Evolutionary conservation across 2,888 invertebrate genomes (phyloP), one percentile per base, ranked within the genome.

Genomic region (Metopia argyrocephala): DNA sequence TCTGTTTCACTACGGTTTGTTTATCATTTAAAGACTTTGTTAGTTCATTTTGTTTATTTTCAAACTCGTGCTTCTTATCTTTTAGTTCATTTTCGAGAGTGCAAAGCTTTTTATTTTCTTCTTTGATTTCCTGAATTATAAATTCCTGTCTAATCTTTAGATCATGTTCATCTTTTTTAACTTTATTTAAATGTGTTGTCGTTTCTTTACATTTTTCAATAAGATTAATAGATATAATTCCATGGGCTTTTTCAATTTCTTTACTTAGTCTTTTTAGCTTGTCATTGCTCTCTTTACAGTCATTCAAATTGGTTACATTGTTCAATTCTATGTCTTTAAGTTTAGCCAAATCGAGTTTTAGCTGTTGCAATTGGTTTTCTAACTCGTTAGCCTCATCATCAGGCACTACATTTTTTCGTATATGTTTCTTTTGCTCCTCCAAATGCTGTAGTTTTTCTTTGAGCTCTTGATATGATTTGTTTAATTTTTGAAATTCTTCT

Each of bases 391-490:
- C 85, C 66, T 88, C 86, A 7, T 84, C 78, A 4, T 88, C 86
- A 1, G 85, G 74, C 0, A 89, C 89, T 9, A 87, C 70, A 38
- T 84, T 81, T 65, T 85, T 85, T 3, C 84, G 82, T 5, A 82
- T 82, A 46, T 82, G 75, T 1, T 78, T 82, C 18, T 84, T 84
- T 71, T 86, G 82, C 0, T 50, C 70, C 15, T 80, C 76, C 4
- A 86, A 64, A 15, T 70, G 61, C 0, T 83, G 79, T 0, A 82
- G 3, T 1, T 85, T 84, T 0, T 80, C 69, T 6, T 84, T 76
- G 1, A 85, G 71, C 23, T 86, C 84, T 7, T 79, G 66, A 2
- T 82, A 2, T 0, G 78, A 73, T 52, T 83, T 59, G 5, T 80
- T 83, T 0, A 82, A 7, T 31, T 86, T 84, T 1, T 84, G 28